Evolutionary conservation across 2,888 invertebrate genomes (phyloP).

Genomic region (Nudaria mundana): DNA sequence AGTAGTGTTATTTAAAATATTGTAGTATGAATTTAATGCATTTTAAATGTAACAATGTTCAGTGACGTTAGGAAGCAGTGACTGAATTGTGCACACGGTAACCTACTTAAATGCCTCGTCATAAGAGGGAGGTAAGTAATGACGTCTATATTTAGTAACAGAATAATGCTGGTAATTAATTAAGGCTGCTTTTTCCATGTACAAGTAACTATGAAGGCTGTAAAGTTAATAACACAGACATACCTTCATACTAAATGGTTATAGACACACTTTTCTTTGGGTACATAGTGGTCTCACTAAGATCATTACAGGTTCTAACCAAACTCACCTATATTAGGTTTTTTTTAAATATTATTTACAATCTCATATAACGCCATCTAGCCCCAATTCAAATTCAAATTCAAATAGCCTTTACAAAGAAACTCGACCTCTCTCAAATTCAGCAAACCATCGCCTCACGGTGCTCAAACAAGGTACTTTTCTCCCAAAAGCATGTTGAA

Average conservation of each 20-base stretch:
- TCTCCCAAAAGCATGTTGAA: too few species aligned
- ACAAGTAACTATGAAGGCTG: background rate
- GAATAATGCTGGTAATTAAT: constrained; percentile 1
- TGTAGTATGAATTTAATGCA: constrained; percentile 19
- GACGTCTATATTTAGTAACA: constrained; percentile 38
- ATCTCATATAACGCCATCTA: too few species aligned
- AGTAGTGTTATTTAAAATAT: constrained; percentile 17
- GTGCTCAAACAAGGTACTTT: too few species aligned
- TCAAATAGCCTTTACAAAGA: too few species aligned
- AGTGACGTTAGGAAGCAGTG: constrained; percentile 50
- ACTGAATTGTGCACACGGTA: constrained; percentile 59
- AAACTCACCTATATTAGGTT: too few species aligned
- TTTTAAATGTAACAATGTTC: constrained; percentile 38
- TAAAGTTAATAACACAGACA: background rate
- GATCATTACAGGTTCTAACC: too few species aligned
- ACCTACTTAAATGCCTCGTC: constrained; percentile 63
- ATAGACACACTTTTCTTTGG: background rate
- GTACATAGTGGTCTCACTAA: too few species aligned
- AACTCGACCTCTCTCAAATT: too few species aligned
- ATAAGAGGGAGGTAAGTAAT: constrained; percentile 64
- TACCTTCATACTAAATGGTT: background rate
- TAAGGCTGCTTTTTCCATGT: background rate
- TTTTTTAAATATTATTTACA: too few species aligned
- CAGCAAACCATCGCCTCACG: too few species aligned
- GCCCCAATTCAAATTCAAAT: too few species aligned